A percentile compares a stretch with the other conserved stretches of the same genome.
phyloP scores from a whole-genome alignment of 2,888 invertebrate genomes.

The Rhingia rostrata region DNA sequence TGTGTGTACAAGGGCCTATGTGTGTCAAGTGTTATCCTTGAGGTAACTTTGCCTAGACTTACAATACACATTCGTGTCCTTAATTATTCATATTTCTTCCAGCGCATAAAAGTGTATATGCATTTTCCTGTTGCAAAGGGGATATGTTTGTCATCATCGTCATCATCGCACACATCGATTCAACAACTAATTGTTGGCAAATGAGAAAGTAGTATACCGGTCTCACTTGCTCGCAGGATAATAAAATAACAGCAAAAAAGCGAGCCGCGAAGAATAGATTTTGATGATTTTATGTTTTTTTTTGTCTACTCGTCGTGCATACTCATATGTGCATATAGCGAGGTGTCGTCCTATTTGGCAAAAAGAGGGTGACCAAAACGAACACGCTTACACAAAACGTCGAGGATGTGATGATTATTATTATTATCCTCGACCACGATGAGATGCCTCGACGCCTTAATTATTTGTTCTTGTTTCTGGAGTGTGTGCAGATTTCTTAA shows the following conservation, averaged over 20 bases:
- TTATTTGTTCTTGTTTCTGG: conserved; percentile 70
- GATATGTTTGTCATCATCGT: conserved; percentile 57
- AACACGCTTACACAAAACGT: neutral
- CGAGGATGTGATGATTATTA: conserved; percentile 40
- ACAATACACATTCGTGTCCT: conserved; percentile 74
- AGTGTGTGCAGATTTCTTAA: conserved; percentile 73
- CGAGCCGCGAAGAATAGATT: conserved; percentile 38
- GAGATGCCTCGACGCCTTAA: conserved; percentile 58
- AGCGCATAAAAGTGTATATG: conserved; percentile 48
- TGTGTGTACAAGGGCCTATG: conserved; percentile 50
- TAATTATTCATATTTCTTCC: conserved; percentile 71
- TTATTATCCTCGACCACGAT: conserved; percentile 63
- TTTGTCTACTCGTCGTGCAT: conserved; percentile 36
- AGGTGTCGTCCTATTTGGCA: conserved; percentile 28
- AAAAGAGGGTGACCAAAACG: conserved; percentile 11
- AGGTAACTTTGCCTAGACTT: conserved; percentile 71
- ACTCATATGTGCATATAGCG: conserved; percentile 1
- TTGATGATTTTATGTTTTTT: conserved; percentile 42
- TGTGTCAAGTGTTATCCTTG: conserved; percentile 75
- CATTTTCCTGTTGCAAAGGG: conserved; percentile 31
- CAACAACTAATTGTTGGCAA: conserved; percentile 43
- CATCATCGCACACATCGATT: conserved; percentile 58
- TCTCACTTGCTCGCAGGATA: conserved; percentile 17
- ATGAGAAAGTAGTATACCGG: conserved; percentile 9
- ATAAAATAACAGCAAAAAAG: conserved; percentile 12